Conservation (phyloP, 2,888 invertebrate species). For the Drosophila parthenogenetica region DNA sequence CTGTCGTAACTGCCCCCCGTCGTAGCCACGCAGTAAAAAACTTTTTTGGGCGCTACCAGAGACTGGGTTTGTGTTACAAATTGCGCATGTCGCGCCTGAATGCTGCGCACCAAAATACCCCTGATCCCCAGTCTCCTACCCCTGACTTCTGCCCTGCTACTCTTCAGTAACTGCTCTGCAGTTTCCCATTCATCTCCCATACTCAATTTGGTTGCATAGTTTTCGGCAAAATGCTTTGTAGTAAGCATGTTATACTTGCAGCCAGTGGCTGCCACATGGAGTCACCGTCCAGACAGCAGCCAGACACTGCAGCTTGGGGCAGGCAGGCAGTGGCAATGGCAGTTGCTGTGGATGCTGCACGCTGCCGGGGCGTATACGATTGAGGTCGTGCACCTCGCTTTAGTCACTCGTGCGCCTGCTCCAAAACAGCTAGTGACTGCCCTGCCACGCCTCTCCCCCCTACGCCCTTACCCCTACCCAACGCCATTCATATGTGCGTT, state of each 20-base stretch:
- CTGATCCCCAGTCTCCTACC: conserved; percentile 1
- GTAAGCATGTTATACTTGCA: conserved; percentile 1
- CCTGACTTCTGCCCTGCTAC: not conserved
- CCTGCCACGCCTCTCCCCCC: not conserved
- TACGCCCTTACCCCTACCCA: not conserved
- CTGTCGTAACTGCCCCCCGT: not conserved
- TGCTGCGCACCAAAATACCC: conserved; percentile 41
- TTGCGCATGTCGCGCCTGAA: conserved; percentile 84
- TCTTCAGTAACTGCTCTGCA: not conserved
- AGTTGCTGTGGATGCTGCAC: conserved; percentile 18
- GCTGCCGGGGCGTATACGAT: conserved; percentile 67
- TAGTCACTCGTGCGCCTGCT: conserved; percentile 70
- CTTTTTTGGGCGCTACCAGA: conserved; percentile 77
- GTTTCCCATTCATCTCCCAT: conserved; percentile 46
- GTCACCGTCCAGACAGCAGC: conserved; percentile 66
- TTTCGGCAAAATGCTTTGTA: conserved; percentile 63
- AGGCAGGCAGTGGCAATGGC: conserved; percentile 33
- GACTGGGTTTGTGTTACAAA: conserved; percentile 85
- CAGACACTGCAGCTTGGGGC: conserved; percentile 70
- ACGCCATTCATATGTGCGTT: conserved; percentile 63
- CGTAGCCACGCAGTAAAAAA: conserved; percentile 50
- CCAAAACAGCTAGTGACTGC: conserved; percentile 33
- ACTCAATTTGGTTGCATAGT: conserved; percentile 45
- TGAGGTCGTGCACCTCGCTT: conserved; percentile 83
- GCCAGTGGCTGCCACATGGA: conserved; percentile 13